Conservation (phyloP, 1,140 invertebrate species). For the Hermetia illucens region DNA sequence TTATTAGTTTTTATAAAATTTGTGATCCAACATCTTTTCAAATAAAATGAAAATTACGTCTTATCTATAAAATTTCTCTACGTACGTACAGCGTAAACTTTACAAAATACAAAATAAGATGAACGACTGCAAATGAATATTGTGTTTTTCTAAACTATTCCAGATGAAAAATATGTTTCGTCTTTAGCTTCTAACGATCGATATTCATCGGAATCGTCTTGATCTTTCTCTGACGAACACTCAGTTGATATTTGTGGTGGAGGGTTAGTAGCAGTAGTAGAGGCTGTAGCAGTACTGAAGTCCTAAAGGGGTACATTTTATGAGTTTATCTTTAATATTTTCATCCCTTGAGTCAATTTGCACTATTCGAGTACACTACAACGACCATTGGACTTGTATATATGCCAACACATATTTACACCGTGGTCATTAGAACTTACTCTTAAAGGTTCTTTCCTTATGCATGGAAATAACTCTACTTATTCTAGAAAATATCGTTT, state of each 20-base stretch:
- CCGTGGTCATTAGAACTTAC: too few relatives aligned
- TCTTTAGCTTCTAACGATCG: slow-evolving; percentile 27
- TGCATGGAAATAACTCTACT: too few relatives aligned
- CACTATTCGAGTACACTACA: too few relatives aligned
- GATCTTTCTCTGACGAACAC: not conserved
- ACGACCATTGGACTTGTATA: too few relatives aligned
- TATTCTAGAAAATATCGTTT: too few relatives aligned
- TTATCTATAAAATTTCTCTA: not conserved
- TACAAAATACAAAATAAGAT: too few relatives aligned
- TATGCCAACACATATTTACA: too few relatives aligned
- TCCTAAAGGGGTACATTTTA: not conserved
- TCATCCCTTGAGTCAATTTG: too few relatives aligned
- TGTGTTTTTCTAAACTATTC: too few relatives aligned
- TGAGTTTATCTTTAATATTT: too few relatives aligned
- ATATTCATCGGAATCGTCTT: slow-evolving; percentile 29
- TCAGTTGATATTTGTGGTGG: not conserved
- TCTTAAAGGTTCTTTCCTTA: too few relatives aligned
- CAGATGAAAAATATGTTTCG: slow-evolving; percentile 16
- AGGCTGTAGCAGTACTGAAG: not conserved
- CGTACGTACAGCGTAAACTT: not conserved
- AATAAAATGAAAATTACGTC: not conserved
- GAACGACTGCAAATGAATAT: too few relatives aligned
- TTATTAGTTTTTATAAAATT: not conserved
- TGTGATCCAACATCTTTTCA: not conserved
- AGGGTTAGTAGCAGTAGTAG: not conserved